phyloP scores from a whole-genome alignment of 2,888 invertebrate species.

The Limenitis arthemis region DNA sequence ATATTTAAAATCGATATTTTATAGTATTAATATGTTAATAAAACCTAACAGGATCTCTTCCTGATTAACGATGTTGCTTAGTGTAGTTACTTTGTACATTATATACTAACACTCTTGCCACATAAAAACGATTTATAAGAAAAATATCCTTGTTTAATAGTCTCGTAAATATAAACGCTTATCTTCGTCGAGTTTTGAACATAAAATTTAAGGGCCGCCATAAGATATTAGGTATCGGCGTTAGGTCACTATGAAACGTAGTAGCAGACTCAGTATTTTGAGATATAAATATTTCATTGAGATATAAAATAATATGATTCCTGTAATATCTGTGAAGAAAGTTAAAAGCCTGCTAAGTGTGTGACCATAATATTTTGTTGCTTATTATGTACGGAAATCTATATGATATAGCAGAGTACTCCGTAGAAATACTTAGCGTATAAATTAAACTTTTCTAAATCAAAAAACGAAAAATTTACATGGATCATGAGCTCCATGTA shows the following conservation, averaged over 20 bases:
- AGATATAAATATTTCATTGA: slow-evolving; percentile 18
- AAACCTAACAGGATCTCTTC: too few relatives aligned
- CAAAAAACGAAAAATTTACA: too few relatives aligned
- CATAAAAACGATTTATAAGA: not conserved
- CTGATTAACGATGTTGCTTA: too few relatives aligned
- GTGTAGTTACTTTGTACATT: not conserved
- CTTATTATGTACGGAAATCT: too few relatives aligned
- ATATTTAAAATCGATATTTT: too few relatives aligned
- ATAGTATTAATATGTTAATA: too few relatives aligned
- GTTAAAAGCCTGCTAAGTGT: not conserved
- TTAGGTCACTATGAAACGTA: slow-evolving; percentile 19
- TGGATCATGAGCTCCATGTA: too few relatives aligned
- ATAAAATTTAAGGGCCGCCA: slow-evolving; percentile 26
- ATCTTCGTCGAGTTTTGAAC: slow-evolving; percentile 23
- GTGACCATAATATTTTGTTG: not conserved
- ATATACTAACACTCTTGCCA: not conserved
- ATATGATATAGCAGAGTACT: too few relatives aligned
- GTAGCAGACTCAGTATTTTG: slow-evolving; percentile 12
- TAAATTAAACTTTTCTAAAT: too few relatives aligned
- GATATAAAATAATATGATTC: slow-evolving; percentile 11
- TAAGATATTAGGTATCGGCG: slow-evolving; percentile 22
- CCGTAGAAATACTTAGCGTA: too few relatives aligned
- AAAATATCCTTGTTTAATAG: slow-evolving; percentile 16
- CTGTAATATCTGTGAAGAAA: not conserved
- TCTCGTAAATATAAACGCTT: slow-evolving; percentile 26